Conservation (phyloP, 2,888 invertebrate species). For the Syrphus vitripennis region DNA sequence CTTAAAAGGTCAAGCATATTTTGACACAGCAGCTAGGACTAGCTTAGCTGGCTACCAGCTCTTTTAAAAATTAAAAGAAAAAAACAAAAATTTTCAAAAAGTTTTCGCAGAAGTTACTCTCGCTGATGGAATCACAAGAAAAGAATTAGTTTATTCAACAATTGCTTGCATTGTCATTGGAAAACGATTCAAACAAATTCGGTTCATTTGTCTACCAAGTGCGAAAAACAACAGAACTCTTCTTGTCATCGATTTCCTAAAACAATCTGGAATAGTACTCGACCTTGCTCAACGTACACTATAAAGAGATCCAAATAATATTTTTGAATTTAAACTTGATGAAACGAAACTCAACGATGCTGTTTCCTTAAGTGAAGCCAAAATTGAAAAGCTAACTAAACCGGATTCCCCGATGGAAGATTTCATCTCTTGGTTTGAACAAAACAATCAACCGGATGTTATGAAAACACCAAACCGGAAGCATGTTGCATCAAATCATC, state of each 20-base stretch:
- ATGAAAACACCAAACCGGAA: background rate
- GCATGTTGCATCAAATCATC: background rate
- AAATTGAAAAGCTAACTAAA: background rate
- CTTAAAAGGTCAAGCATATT: background rate
- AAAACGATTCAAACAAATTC: background rate
- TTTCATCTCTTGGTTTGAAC: slow-evolving; percentile 32
- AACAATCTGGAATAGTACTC: slow-evolving; percentile 63
- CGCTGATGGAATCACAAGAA: background rate
- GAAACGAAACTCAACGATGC: too few relatives aligned
- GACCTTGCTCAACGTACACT: slow-evolving; percentile 14
- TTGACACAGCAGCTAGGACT: background rate
- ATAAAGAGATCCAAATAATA: background rate
- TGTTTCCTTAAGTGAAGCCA: too few relatives aligned
- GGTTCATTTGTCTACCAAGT: slow-evolving; percentile 14
- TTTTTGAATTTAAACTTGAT: background rate
- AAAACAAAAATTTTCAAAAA: background rate
- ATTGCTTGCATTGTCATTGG: background rate
- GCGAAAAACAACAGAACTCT: slow-evolving; percentile 66
- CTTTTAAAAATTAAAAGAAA: background rate
- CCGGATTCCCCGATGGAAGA: background rate
- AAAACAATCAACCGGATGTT: background rate
- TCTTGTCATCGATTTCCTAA: slow-evolving; percentile 72
- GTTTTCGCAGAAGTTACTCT: background rate
- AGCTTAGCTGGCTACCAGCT: background rate
- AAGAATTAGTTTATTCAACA: background rate